Evolutionary conservation across 2,113 vertebrate genomes (phyloP).

Genomic region (Catharus fuscescens): DNA sequence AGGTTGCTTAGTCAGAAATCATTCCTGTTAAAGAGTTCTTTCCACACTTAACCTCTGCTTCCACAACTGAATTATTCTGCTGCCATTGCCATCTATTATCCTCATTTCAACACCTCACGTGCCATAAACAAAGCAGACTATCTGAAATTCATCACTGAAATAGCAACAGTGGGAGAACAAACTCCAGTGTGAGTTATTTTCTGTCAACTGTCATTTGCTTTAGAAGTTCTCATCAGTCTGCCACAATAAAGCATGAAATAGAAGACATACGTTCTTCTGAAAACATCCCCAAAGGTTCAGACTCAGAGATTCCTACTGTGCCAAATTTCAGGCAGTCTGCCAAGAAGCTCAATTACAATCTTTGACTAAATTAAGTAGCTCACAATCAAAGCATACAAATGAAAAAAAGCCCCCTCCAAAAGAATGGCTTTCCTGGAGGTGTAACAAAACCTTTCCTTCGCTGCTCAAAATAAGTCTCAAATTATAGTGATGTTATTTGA

Average conservation of each 20-base stretch:
- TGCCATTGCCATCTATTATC: neutral
- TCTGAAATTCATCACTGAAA: slow-evolving; percentile 17
- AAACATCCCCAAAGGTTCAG: slow-evolving; percentile 43
- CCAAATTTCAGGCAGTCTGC: slow-evolving; percentile 49
- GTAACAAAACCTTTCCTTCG: slow-evolving; percentile 3
- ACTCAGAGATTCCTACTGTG: slow-evolving; percentile 24
- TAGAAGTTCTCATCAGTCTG: slow-evolving; percentile 54
- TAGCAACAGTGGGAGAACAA: slow-evolving; percentile 42
- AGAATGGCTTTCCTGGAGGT: slow-evolving; percentile 18
- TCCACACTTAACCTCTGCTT: neutral
- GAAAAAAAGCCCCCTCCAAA: neutral
- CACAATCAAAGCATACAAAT: slow-evolving; percentile 8
- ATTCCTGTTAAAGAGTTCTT: neutral
- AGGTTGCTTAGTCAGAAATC: neutral
- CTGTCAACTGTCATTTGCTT: slow-evolving; percentile 47
- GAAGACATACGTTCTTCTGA: slow-evolving; percentile 50
- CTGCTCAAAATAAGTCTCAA: neutral
- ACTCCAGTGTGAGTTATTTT: slow-evolving; percentile 35
- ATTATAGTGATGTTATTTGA: slow-evolving; percentile 30
- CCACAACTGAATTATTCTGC: neutral
- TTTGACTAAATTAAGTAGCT: slow-evolving; percentile 39
- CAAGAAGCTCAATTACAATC: slow-evolving; percentile 47
- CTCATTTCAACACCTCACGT: neutral
- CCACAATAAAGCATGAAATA: slow-evolving; percentile 48
- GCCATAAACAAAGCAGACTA: neutral